Conservation (phyloP, 2,888 invertebrate genomes). For the Harmothoe impar region DNA sequence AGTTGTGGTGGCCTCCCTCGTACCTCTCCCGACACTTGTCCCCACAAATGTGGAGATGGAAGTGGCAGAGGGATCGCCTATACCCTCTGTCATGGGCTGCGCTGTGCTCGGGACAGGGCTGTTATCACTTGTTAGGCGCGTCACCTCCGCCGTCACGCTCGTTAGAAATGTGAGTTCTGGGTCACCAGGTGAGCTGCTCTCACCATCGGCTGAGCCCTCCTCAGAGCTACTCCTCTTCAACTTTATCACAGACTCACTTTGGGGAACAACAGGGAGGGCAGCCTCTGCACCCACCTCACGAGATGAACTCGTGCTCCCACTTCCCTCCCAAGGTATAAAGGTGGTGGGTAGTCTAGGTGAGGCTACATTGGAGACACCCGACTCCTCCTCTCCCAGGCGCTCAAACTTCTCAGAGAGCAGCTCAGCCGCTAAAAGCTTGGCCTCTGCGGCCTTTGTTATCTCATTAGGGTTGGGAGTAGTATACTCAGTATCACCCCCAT, state of each 20-base stretch:
- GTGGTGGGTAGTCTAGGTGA: not conserved
- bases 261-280: no score
- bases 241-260: no score
- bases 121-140: not conserved
- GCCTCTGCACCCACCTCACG: no score
- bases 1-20: not conserved
- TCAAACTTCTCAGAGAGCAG: not conserved
- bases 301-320: not conserved
- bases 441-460: conserved; percentile 4
- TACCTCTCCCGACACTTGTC: not conserved
- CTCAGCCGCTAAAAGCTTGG: not conserved
- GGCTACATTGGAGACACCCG: not conserved
- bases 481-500: not conserved
- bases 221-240: no score
- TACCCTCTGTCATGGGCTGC: not conserved
- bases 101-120: no score
- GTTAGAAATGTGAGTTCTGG: no score
- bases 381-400: not conserved
- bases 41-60: not conserved
- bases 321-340: not conserved
- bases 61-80: not conserved
- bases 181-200: no score
- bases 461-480: not conserved
- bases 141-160: not conserved
- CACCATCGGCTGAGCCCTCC: no score